A percentile compares a stretch with the other conserved stretches of the same genome.
phyloP scores from a whole-genome alignment of 2,797 vertebrate genomes.

The Sebastes oblongus region DNA sequence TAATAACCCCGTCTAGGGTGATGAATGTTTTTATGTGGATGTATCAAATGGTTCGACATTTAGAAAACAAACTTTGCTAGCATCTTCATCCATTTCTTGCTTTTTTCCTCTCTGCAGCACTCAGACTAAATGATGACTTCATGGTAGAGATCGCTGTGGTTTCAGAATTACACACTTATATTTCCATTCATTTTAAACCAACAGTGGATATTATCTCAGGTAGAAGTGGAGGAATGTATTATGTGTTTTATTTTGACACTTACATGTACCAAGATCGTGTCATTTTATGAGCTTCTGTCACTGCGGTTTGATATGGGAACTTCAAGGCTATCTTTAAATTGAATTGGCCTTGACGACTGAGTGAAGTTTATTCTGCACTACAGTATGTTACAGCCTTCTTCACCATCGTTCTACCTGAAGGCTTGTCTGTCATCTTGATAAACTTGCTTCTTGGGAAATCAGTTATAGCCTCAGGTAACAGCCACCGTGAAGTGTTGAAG shows the following conservation, averaged over 20 bases:
- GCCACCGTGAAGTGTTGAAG: neutral
- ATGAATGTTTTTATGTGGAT: slow-evolving; percentile 44
- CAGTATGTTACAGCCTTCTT: neutral
- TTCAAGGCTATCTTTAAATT: slow-evolving; percentile 11
- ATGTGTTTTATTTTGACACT: neutral
- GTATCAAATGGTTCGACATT: slow-evolving; percentile 24
- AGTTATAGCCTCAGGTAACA: neutral
- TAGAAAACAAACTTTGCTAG: slow-evolving; percentile 46
- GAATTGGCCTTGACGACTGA: neutral
- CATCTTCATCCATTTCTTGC: slow-evolving; percentile 6
- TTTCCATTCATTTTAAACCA: neutral
- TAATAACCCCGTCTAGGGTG: slow-evolving; percentile 43
- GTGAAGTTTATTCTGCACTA: neutral
- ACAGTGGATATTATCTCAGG: neutral
- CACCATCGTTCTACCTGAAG: neutral
- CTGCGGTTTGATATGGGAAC: neutral
- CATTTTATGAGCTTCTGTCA: neutral
- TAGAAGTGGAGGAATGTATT: neutral
- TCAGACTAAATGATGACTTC: neutral
- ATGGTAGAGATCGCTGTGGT: neutral
- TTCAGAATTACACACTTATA: neutral
- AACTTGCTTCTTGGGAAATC: neutral
- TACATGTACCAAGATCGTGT: neutral
- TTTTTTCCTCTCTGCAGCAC: neutral
- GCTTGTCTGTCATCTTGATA: slow-evolving; percentile 11